Conservation (phyloP, 2,113 vertebrate genomes). For the Anolis sagrei region DNA sequence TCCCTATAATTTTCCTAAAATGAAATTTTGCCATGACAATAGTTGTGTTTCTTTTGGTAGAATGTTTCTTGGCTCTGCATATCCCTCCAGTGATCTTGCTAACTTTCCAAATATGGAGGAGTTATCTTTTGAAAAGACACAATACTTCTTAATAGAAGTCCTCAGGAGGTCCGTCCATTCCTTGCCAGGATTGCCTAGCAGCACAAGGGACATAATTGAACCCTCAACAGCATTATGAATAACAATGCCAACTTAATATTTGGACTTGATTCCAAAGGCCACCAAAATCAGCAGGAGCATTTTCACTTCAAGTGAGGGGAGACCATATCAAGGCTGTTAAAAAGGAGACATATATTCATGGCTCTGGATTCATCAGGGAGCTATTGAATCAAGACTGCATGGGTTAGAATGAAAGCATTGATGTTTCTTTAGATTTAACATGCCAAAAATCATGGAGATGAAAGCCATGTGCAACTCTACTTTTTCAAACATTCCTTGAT, state of each 20-base stretch:
- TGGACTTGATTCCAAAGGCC: constrained; percentile 35
- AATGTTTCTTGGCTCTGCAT: constrained; percentile 16
- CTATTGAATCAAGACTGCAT: constrained; percentile 5
- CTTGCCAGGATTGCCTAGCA: not conserved
- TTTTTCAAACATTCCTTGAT: not conserved
- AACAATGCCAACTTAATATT: constrained; percentile 18
- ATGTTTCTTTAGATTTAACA: not conserved
- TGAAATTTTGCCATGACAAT: not conserved
- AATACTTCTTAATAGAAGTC: not conserved
- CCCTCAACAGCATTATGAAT: not conserved
- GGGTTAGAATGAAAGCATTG: constrained; percentile 20
- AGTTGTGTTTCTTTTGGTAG: constrained; percentile 2
- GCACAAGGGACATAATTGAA: not conserved
- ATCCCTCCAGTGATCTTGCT: constrained; percentile 4
- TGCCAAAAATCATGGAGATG: constrained; percentile 14
- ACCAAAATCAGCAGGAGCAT: constrained; percentile 18
- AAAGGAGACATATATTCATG: not conserved
- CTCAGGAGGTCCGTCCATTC: not conserved
- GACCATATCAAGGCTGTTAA: not conserved
- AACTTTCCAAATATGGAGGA: constrained; percentile 34
- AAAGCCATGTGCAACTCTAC: not conserved
- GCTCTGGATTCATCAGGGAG: constrained; percentile 14
- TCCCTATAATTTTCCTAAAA: not conserved
- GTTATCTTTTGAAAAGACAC: constrained; percentile 1
- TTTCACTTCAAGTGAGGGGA: constrained; percentile 9